Evolutionary conservation across 1,140 invertebrate genomes (phyloP).

Genomic region (Laupala kohalensis): DNA sequence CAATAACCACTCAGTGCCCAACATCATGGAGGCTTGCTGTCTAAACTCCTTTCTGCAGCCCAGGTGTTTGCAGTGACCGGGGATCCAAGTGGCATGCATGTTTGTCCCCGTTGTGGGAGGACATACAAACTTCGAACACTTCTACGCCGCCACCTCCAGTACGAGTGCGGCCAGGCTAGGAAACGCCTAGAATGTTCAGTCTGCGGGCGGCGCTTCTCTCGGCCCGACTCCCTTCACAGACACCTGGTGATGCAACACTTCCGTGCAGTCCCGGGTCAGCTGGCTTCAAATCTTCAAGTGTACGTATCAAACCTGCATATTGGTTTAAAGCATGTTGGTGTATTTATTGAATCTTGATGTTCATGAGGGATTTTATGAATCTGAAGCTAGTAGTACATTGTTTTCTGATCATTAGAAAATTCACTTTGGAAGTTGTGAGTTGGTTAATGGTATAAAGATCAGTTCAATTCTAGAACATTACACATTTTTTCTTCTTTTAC

Average conservation of each 20-base stretch:
- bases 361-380: too few species aligned
- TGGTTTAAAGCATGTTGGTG: too few species aligned
- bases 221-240: neutral
- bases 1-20: neutral
- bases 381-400: too few species aligned
- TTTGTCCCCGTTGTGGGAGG: conserved; percentile 32
- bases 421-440: too few species aligned
- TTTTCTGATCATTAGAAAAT: too few species aligned
- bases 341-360: too few species aligned
- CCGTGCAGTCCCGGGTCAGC: neutral
- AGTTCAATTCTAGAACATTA: too few species aligned
- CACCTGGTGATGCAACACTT: neutral
- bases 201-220: neutral
- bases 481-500: too few species aligned
- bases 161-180: conserved; percentile 27
- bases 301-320: neutral
- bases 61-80: neutral
- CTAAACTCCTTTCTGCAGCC: neutral
- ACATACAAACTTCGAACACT: conserved; percentile 33
- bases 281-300: neutral
- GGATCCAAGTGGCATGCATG: conserved; percentile 18
- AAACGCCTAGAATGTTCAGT: conserved; percentile 1
- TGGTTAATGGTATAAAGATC: too few species aligned
- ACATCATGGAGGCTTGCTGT: neutral
- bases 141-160: conserved; percentile 28